Base-by-base conservation (phyloP, 2,888 invertebrate genomes). In the Ennomos quercinarius region DNA sequence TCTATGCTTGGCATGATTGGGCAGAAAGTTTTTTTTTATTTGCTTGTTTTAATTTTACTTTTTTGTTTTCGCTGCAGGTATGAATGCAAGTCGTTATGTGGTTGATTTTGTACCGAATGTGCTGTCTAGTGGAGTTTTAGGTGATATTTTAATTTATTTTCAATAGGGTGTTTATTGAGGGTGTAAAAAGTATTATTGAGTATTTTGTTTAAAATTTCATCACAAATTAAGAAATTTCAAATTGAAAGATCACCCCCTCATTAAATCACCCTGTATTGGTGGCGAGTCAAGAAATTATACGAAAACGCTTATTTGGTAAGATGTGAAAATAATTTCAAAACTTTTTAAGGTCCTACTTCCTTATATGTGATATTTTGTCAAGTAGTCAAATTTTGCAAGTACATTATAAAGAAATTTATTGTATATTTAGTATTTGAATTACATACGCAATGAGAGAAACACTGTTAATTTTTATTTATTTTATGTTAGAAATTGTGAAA, bases 51-150 rank as follows among this genome's bases (percentile, higher is more conserved):
- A 68, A 67, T 71, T 74, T 72, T 61, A n/a, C 40, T 68, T 77
- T 66, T 76, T 81, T 81, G 73, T 80, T 79, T 78, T 70, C 70
- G 70, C 78, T 77, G 70, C 89, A 91, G 91, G 91, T 91, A 91
- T 87, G 91, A 92, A 77, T 91, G 91, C 88, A 88, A 81, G 76
- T 86, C 91, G 64, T 85, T 92, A 71, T 91, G 91, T 89, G 91
- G 89, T 86, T 91, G 88, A 89, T 82, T 68, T 68, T 71, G 62
- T 68, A 63, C 58, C 58, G 71, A 68, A 68, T 76, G 77, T 27
- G 64, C 77, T 66, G 77, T 73, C 66, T 77, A 76, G 77, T 71
- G 80, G 76, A 78, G 76, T 1, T 76, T 68, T 72, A 73, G 74
- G 76, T 81, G 78, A 77, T 82, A 55, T 56, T 45, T 9, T 40